Percentiles rank a stretch among this genome's conserved stretches.
These are phyloP conservation scores for Plestiodon gilberti DNA, from an alignment of 2,113 vertebrate genomes.

Conservation along the genomic window DNA sequence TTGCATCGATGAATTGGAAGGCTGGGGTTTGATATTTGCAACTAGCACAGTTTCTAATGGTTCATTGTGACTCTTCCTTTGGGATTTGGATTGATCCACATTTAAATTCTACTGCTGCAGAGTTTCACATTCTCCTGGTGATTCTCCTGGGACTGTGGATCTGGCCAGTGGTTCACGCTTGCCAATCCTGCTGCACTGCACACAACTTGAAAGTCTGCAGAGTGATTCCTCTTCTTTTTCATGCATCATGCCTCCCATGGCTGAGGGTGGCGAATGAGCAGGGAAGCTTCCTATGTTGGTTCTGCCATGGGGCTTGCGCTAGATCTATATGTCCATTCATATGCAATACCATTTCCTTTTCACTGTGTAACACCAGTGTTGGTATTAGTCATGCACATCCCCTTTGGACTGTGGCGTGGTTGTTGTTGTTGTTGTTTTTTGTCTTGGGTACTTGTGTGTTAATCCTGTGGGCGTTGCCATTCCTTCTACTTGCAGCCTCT, in stretches of 20 bases:
- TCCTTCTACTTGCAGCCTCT: slow-evolving; percentile 95
- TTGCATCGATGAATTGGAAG: slow-evolving; percentile 57
- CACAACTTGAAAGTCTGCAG: slow-evolving; percentile 31
- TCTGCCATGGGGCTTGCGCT: slow-evolving; percentile 59
- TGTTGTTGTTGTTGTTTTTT: slow-evolving; percentile 61
- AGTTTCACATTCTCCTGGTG: slow-evolving; percentile 54
- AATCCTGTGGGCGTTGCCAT: slow-evolving; percentile 87
- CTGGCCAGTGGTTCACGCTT: slow-evolving; percentile 49
- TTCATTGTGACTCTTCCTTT: slow-evolving; percentile 56
- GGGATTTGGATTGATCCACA: slow-evolving; percentile 61
- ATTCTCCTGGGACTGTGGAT: slow-evolving; percentile 51
- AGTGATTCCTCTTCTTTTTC: slow-evolving; percentile 48
- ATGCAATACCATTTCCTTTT: slow-evolving; percentile 67
- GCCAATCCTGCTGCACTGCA: slow-evolving; percentile 37
- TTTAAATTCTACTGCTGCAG: slow-evolving; percentile 66
- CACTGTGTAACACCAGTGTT: slow-evolving; percentile 59
- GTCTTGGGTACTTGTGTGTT: slow-evolving; percentile 80
- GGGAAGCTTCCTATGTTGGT: slow-evolving; percentile 24
- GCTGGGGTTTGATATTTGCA: slow-evolving; percentile 59
- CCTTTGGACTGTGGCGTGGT: slow-evolving; percentile 70
- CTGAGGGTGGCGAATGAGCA: slow-evolving; percentile 4
- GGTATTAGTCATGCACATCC: slow-evolving; percentile 62
- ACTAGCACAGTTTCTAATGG: slow-evolving; percentile 62
- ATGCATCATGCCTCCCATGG: slow-evolving; percentile 46
- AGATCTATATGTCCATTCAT: slow-evolving; percentile 68